Evolutionary conservation across 2,113 vertebrate species (phyloP), one percentile per base, ranked within the genome.

Genomic region (Corvus hawaiiensis): DNA sequence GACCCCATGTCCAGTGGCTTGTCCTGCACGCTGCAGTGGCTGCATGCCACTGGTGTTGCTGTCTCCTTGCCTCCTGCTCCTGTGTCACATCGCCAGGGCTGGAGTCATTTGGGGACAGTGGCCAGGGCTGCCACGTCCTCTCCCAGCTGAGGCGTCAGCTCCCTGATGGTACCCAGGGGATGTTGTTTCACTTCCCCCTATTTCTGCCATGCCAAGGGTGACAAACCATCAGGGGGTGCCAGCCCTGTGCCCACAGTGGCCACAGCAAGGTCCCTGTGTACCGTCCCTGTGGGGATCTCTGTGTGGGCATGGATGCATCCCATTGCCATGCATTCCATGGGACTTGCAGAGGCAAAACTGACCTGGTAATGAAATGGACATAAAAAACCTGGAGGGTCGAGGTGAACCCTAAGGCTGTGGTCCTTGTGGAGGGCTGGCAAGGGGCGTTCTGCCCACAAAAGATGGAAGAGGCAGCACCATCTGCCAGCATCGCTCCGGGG

Each of bases 121-220:
- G 3, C 66, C 59, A 26, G 69, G 37, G 41, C 30, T 59, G 48
- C 55, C 20, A 10, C 23, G 28, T 81, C 44, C 14, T 83, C 59
- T 75, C 35, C 48, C 68, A 48, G 44, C n/a, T 0, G 0, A 56
- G 27, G 26, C 3, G 0, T 33, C 27, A 9, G 48, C 75, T 59
- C 22, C 19, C 28, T 4, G 3, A 5, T 86, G 55, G 39, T 46
- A 83, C 49, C 35, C 67, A 69, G 32, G 62, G 67, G 49, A 79
- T 5, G 1, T 48, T 39, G 32, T 54, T 68, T 80, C n/a, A 18
- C 44, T 39, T 79, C 15, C 37, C 37, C 11, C 6, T 3, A 16
- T 64, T 71, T 62, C 41, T 1, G 3, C 46, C 71, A 6, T 8
- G 18, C 30, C 43, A 33, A 13, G 18, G 71, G 30, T 69, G 88